Conservation (phyloP, 1,140 invertebrate species). For the Yoshiicerus persimilis region DNA sequence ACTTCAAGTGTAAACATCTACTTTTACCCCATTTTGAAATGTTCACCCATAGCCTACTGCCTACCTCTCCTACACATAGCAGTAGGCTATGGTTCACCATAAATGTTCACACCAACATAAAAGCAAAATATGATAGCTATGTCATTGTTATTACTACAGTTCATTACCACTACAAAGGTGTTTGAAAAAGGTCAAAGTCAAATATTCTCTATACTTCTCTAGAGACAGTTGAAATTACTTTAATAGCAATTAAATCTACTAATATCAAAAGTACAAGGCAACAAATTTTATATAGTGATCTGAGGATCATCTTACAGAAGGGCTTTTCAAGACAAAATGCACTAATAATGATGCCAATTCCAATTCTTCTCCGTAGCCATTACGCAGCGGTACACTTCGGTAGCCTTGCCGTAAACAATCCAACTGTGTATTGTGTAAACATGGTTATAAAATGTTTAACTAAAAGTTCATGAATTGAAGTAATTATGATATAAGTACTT, state of each 20-base stretch:
- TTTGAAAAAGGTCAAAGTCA: neutral
- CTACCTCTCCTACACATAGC: no score
- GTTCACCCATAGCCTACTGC: no score
- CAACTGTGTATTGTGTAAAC: constrained; percentile 35
- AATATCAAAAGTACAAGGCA: constrained; percentile 9
- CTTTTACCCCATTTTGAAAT: no score
- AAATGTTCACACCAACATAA: no score
- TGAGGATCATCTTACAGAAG: constrained; percentile 52
- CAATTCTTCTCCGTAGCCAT: constrained; percentile 88
- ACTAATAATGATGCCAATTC: constrained; percentile 89
- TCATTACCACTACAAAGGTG: no score
- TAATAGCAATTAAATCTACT: neutral
- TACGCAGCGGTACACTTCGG: constrained; percentile 85
- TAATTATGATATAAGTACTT: no score
- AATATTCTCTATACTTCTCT: neutral
- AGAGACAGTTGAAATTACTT: neutral
- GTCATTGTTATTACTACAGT: neutral
- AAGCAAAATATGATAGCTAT: neutral
- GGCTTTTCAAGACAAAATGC: constrained; percentile 68
- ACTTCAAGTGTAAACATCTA: no score
- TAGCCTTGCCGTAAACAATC: constrained; percentile 66
- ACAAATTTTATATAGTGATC: neutral
- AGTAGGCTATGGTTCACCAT: no score
- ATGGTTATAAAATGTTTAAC: no score
- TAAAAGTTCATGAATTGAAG: no score